Conservation (phyloP, 2,888 invertebrate genomes). For the Pyrrhosoma nymphula region DNA sequence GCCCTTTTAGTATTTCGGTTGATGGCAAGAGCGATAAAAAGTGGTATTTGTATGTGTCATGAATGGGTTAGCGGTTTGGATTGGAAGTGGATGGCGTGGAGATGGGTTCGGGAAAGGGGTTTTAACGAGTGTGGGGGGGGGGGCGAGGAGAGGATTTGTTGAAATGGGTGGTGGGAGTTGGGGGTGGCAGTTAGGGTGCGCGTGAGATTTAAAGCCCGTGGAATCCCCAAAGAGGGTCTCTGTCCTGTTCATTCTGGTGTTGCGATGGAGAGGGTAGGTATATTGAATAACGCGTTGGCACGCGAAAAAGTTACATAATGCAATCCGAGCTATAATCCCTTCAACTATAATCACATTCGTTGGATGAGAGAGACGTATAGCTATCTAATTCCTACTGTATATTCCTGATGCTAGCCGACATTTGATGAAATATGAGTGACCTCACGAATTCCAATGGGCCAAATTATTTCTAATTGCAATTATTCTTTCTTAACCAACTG, state of each 20-base stretch:
- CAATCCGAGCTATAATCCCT: background rate
- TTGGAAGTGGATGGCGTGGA: background rate
- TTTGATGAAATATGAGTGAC: too few species aligned
- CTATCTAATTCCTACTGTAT: background rate
- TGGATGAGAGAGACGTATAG: background rate
- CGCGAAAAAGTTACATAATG: background rate
- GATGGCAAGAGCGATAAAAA: slow-evolving; percentile 27
- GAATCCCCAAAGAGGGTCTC: background rate
- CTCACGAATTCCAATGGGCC: too few species aligned
- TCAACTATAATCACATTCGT: background rate
- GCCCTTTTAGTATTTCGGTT: slow-evolving; percentile 21
- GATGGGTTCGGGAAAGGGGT: background rate
- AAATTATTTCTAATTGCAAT: too few species aligned
- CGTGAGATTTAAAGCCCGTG: background rate
- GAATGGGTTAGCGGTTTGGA: slow-evolving; percentile 28
- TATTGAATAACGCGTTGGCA: background rate
- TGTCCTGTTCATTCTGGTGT: background rate
- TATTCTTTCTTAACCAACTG: too few species aligned
- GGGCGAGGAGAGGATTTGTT: background rate
- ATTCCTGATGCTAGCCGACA: too few species aligned
- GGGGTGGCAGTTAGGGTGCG: background rate
- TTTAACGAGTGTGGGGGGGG: background rate
- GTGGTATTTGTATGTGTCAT: background rate
- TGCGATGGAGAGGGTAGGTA: background rate
- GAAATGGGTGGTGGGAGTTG: background rate